phyloP scores from a whole-genome alignment of 2,888 invertebrate species.

The Nematopogon swammerdamellus region DNA sequence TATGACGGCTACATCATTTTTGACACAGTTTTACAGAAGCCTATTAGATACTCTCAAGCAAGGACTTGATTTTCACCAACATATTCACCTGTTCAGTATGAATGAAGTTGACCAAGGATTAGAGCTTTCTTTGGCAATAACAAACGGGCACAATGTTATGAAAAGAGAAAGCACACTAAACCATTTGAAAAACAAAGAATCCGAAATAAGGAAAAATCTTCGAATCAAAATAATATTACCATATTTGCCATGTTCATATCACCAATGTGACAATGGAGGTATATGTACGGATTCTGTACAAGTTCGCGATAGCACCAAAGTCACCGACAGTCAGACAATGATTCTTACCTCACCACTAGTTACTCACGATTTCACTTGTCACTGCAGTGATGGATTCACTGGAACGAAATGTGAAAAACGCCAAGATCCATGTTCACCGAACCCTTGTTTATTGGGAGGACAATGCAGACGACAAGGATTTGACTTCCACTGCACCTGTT shows the following conservation, averaged over 20 bases:
- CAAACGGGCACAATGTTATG: constrained; percentile 57
- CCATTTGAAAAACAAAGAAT: constrained; percentile 62
- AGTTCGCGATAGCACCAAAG: constrained; percentile 67
- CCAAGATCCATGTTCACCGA: constrained; percentile 88
- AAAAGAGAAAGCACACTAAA: constrained; percentile 63
- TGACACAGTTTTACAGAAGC: constrained; percentile 72
- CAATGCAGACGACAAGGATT: constrained; percentile 81
- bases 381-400: constrained; percentile 80
- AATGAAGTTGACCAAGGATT: constrained; percentile 63
- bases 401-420: constrained; percentile 80
- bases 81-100: constrained; percentile 69
- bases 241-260: constrained; percentile 71
- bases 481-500: constrained; percentile 82
- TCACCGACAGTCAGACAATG: constrained; percentile 76
- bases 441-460: constrained; percentile 82
- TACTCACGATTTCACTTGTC: constrained; percentile 73
- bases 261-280: constrained; percentile 76
- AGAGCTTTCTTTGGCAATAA: constrained; percentile 70
- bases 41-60: constrained; percentile 68
- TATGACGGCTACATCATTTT: constrained; percentile 69
- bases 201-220: constrained; percentile 60
- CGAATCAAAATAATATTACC: constrained; percentile 63
- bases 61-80: constrained; percentile 63
- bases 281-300: constrained; percentile 68
- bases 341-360: constrained; percentile 83